Percentiles rank a stretch among this genome's conserved stretches.
phyloP scores from a whole-genome alignment of 1,140 invertebrate species.

The Lordiphosa clarofinis region DNA sequence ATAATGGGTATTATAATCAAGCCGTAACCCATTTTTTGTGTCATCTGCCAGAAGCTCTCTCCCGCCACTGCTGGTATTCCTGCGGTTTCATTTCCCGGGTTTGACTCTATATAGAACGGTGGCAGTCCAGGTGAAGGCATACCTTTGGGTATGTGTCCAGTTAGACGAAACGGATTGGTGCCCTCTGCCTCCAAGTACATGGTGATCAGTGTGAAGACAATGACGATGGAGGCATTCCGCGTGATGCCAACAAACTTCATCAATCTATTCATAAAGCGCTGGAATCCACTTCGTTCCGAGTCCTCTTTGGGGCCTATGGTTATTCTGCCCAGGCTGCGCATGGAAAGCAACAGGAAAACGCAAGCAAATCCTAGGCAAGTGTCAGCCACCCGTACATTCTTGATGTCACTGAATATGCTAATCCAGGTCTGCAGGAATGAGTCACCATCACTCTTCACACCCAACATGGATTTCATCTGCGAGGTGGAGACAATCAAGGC shows the following conservation, averaged over 20 bases:
- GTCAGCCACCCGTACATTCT: conserved; percentile 84
- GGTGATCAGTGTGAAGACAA: conserved; percentile 84
- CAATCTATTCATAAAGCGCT: conserved; percentile 80
- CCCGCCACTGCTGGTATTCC: conserved; percentile 62
- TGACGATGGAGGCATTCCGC: conserved; percentile 89
- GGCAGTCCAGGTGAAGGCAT: conserved; percentile 84
- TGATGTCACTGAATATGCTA: conserved; percentile 84
- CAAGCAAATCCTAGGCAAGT: conserved; percentile 85
- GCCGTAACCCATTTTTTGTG: conserved; percentile 86
- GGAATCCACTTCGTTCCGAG: conserved; percentile 80
- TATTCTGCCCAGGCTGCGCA: conserved; percentile 84
- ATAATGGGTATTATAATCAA: conserved; percentile 90
- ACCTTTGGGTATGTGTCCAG: conserved; percentile 85
- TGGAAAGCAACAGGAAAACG: conserved; percentile 85
- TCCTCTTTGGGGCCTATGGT: conserved; percentile 82
- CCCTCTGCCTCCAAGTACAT: conserved; percentile 79
- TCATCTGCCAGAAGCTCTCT: conserved; percentile 85
- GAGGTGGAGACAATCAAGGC: conserved; percentile 94
- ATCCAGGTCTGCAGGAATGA: conserved; percentile 88
- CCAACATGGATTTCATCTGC: conserved; percentile 92
- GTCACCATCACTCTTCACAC: conserved; percentile 86
- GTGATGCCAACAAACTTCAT: conserved; percentile 86
- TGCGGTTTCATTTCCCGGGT: conserved; percentile 77
- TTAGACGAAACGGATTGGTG: conserved; percentile 61
- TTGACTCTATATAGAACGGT: conserved; percentile 82